These are phyloP conservation scores for Coendou prehensilis DNA, from an alignment of 2,797 vertebrate species.

Conservation along the genomic window DNA sequence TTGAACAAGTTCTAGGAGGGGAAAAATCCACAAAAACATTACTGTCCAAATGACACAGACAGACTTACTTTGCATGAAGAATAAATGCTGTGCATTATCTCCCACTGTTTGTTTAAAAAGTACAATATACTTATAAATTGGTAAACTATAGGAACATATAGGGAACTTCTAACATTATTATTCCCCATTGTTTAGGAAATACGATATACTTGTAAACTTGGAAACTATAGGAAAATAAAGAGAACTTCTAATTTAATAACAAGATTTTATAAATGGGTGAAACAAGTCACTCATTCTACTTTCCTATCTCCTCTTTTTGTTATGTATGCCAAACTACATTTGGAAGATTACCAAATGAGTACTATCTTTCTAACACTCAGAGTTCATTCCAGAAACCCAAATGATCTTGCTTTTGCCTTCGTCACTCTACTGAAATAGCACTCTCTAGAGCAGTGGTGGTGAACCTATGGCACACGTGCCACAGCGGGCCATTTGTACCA, in stretches of 20 bases:
- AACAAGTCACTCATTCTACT: conserved; percentile 23
- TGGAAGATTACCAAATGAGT: neutral
- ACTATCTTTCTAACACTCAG: neutral
- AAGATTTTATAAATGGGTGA: conserved; percentile 51
- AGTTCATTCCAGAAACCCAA: neutral
- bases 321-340: neutral
- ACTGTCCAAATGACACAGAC: conserved; percentile 90
- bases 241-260: conserved; percentile 34
- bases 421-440: neutral
- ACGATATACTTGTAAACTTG: conserved; percentile 53
- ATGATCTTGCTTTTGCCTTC: neutral
- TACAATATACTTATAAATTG: conserved; percentile 48
- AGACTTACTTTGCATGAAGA: conserved; percentile 82
- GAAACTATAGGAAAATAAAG: conserved; percentile 30
- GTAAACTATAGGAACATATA: conserved; percentile 31
- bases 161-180: conserved; percentile 7
- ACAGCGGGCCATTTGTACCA: neutral
- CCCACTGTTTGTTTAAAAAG: conserved; percentile 9
- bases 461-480: neutral
- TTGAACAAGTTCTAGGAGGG: conserved; percentile 93
- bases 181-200: neutral
- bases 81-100: neutral
- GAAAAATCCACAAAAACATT: conserved; percentile 77
- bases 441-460: neutral
- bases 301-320: neutral